A percentile compares a stretch with the other conserved stretches of the same genome.
phyloP scores from a whole-genome alignment of 1,140 invertebrate genomes.

The Rhopalosiphum maidis region DNA sequence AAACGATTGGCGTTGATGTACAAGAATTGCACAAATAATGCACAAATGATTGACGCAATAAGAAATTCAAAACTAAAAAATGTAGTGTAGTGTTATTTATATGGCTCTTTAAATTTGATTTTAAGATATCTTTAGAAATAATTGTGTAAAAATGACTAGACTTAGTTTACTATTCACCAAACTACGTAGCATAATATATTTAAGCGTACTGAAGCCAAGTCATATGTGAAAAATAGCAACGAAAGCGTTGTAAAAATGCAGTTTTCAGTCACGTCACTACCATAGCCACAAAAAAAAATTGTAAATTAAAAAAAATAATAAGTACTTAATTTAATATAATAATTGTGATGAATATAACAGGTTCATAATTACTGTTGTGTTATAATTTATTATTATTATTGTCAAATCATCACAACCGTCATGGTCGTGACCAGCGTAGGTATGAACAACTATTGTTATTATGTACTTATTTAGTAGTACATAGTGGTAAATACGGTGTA shows the following conservation, averaged over 20 bases:
- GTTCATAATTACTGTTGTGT: background rate
- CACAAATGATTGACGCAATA: background rate
- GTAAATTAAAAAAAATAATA: background rate
- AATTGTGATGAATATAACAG: background rate
- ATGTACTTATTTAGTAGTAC: background rate
- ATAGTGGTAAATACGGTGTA: background rate
- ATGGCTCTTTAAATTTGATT: background rate
- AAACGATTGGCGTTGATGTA: no score
- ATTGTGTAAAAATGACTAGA: background rate
- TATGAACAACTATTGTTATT: background rate
- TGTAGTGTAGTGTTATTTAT: background rate
- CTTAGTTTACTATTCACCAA: background rate
- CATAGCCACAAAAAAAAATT: background rate
- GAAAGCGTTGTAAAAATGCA: background rate
- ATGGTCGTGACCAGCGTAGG: background rate
- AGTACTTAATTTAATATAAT: background rate
- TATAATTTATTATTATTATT: background rate
- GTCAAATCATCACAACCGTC: background rate
- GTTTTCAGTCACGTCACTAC: background rate
- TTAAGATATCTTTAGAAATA: background rate
- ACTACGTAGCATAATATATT: background rate
- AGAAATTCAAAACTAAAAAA: background rate
- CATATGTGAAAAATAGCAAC: background rate
- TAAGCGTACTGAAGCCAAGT: background rate
- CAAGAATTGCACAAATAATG: background rate